These are phyloP conservation scores for Nerophis lumbriciformis DNA, from an alignment of 2,113 vertebrate species.

Conservation along the genomic window DNA sequence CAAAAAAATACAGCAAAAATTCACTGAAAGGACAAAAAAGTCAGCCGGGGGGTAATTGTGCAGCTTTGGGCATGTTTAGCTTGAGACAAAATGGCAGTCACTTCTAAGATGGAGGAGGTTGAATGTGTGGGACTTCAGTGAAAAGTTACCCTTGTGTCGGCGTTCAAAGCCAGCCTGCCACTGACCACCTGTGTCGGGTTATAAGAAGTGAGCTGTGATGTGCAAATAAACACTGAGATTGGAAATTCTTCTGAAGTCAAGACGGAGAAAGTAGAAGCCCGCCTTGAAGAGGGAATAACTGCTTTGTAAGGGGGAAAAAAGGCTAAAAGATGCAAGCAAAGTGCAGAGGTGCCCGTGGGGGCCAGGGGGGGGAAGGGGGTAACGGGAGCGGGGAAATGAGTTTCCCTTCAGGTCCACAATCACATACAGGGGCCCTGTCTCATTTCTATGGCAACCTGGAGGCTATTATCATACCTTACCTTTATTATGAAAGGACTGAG, in stretches of 20 bases:
- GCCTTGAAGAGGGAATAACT: conserved; percentile 1
- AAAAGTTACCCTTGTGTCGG: conserved; percentile 1
- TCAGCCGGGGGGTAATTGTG: too few relatives aligned
- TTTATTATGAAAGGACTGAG: conserved; percentile 96
- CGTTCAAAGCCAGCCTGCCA: conserved; percentile 3
- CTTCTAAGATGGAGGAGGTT: too few relatives aligned
- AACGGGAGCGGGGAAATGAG: conserved; percentile 13
- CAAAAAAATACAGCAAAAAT: too few relatives aligned
- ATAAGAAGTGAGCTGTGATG: conserved; percentile 7
- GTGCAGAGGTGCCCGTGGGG: conserved; percentile 18
- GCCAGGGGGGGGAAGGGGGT: too few relatives aligned
- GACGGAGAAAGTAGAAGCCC: conserved; percentile 7
- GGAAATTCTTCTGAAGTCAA: conserved; percentile 5
- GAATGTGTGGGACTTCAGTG: conserved; percentile 2
- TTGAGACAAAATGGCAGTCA: too few relatives aligned
- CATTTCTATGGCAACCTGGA: conserved; percentile 90
- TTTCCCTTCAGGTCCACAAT: conserved; percentile 82
- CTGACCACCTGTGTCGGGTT: neutral
- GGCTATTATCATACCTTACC: conserved; percentile 98
- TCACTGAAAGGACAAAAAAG: too few relatives aligned
- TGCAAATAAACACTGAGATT: conserved; percentile 6
- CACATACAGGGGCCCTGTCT: conserved; percentile 89
- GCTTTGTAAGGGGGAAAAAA: conserved; percentile 15
- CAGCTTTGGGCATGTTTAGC: too few relatives aligned
- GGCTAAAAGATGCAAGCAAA: conserved; percentile 28